Conservation (phyloP, 2,797 vertebrate genomes). For the Brachyalestes nurse region DNA sequence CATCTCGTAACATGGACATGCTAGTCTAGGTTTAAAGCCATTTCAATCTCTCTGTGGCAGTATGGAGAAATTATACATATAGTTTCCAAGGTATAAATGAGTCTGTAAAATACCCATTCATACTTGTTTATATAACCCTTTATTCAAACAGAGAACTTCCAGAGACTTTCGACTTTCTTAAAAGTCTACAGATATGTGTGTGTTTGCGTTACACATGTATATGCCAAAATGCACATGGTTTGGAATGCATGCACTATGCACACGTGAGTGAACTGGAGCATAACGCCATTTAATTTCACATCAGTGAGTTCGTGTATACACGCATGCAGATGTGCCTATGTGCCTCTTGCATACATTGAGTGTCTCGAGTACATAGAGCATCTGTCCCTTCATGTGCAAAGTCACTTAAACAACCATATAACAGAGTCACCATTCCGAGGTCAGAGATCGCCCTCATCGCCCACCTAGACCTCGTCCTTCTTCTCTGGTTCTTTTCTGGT, state of each 20-base stretch:
- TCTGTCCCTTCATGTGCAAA: background rate
- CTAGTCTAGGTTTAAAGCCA: too few species aligned
- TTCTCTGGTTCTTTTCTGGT: background rate
- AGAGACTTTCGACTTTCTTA: too few species aligned
- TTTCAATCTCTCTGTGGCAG: too few species aligned
- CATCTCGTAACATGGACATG: too few species aligned
- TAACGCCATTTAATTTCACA: too few species aligned
- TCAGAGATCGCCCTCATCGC: background rate
- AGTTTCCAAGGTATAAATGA: too few species aligned
- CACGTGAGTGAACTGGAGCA: background rate
- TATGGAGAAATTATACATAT: too few species aligned
- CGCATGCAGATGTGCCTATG: background rate
- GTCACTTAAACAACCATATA: constrained; percentile 1
- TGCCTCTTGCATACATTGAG: background rate
- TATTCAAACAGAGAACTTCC: too few species aligned
- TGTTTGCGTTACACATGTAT: background rate
- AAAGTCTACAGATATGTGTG: background rate
- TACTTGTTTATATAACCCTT: too few species aligned
- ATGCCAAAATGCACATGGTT: background rate
- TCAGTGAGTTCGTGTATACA: background rate
- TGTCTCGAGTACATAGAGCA: background rate
- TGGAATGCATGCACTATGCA: background rate
- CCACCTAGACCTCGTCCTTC: background rate
- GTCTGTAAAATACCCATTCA: too few species aligned
- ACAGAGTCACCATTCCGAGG: background rate